Conservation (phyloP, 2,888 invertebrate species). For the Pyrgus malvae region DNA sequence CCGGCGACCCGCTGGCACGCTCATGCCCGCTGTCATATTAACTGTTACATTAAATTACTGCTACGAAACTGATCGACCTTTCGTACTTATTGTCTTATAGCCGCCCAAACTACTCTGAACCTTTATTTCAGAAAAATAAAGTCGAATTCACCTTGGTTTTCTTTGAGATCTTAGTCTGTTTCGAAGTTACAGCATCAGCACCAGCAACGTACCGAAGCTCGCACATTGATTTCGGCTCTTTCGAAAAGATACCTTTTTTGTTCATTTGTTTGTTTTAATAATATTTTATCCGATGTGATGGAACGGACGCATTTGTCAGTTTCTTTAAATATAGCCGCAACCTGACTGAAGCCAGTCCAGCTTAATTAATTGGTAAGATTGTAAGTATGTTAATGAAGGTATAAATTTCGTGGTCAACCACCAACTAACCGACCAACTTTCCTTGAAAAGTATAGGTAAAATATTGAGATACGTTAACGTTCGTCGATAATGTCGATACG, state of each 20-base stretch:
- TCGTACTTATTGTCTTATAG: conserved; percentile 59
- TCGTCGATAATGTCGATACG: background rate
- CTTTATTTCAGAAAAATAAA: conserved; percentile 6
- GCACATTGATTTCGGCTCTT: conserved; percentile 82
- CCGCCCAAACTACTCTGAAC: conserved; percentile 40
- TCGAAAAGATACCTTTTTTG: conserved; percentile 77
- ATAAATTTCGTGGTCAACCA: conserved; percentile 54
- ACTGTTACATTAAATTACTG: conserved; percentile 82
- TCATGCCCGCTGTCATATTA: conserved; percentile 81
- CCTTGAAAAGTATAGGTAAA: conserved; percentile 1
- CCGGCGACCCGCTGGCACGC: conserved; percentile 78
- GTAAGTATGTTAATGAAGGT: conserved; percentile 69
- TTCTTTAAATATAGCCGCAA: conserved; percentile 70
- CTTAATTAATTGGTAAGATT: conserved; percentile 73
- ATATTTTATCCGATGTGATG: conserved; percentile 80
- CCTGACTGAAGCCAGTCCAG: conserved; percentile 55
- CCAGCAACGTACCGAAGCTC: conserved; percentile 67
- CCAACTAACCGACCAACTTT: no score
- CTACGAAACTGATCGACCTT: conserved; percentile 67
- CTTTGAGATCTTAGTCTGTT: background rate
- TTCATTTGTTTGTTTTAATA: conserved; percentile 81
- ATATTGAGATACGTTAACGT: background rate
- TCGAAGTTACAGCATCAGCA: conserved; percentile 14
- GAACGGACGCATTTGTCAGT: conserved; percentile 79
- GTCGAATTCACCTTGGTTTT: background rate